Conservation (phyloP, 2,888 invertebrate species). For the Ectobius pallidus region DNA sequence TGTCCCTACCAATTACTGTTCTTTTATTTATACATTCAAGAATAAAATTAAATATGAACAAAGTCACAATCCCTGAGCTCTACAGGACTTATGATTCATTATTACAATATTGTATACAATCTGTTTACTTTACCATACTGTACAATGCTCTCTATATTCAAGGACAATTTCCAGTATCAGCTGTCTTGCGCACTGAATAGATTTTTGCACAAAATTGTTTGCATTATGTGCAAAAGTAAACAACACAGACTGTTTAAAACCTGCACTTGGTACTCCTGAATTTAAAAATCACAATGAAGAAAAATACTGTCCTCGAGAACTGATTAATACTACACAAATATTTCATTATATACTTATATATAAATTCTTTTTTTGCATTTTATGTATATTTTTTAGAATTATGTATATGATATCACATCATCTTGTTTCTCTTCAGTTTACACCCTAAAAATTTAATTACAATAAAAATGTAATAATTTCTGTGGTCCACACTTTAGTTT, state of each 20-base stretch:
- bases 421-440: background rate
- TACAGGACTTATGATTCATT: slow-evolving; percentile 13
- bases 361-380: background rate
- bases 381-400: slow-evolving; percentile 15
- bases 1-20: too few relatives aligned
- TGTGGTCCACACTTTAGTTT: background rate
- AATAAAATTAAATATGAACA: too few relatives aligned
- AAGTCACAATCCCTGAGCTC: too few relatives aligned
- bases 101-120: background rate
- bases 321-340: slow-evolving; percentile 5
- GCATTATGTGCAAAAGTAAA: background rate
- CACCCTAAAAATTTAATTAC: background rate
- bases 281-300: background rate
- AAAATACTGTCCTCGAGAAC: slow-evolving; percentile 10
- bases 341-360: background rate
- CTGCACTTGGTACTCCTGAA: too few relatives aligned
- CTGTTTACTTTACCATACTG: background rate
- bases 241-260: background rate
- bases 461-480: background rate
- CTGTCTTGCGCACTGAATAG: background rate
- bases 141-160: background rate
- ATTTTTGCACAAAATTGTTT: background rate
- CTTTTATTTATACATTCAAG: too few relatives aligned
- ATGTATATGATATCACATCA: slow-evolving; percentile 15
- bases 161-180: background rate